Base-by-base conservation (phyloP, 2,113 vertebrate genomes). In the Ibidorhyncha struthersii region DNA sequence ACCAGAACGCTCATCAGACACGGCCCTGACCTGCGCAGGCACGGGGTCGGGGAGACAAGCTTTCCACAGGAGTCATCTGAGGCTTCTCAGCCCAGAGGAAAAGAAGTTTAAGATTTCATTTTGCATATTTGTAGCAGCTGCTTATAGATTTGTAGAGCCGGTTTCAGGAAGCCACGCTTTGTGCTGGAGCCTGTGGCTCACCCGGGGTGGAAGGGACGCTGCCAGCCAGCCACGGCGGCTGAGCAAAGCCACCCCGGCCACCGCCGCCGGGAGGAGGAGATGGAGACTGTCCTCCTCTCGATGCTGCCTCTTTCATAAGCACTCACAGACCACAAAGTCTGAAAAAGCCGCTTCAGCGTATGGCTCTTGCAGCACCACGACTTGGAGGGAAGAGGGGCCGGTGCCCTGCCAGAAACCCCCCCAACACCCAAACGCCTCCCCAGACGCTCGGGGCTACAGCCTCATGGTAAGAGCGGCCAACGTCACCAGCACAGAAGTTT, bases 401-500 rank as follows among this genome's bases (percentile, higher is more conserved):
- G 86, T 3, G 41, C 20, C 27, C 32, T 8, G 30, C 22, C 71
- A 10, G 34, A 32, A 36, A 34, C 32, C 22, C 38, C 70, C 12
- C 8, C 81, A 43, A 8, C 18, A 1, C 38, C 45, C 67, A 26
- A 30, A 67, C 4, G 25, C 34, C 34, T 32, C 59, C 76, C 16
- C 23, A 14, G 38, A 29, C 2, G 5, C 59, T 14, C 2, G 2
- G 43, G 16, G 72, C 53, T 27, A 18, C 56, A 59, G 63, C 63
- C 63, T n/a, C 19, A 4, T 0, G 1, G 49, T 7, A 5, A 36
- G 43, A 53, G 30, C 14, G n/a, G 30, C 14, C 47, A 36, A 9
- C 0, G 3, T 1, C 32, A 3, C 77, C 32, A 50, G 71, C 56
- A 20, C 2, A 0, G 0, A 10, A 38, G 56, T 4, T 53, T 45